Conservation (phyloP, 30 jellyfish, hydroid and myxozoan species). For the Catostylus mosaicus region DNA sequence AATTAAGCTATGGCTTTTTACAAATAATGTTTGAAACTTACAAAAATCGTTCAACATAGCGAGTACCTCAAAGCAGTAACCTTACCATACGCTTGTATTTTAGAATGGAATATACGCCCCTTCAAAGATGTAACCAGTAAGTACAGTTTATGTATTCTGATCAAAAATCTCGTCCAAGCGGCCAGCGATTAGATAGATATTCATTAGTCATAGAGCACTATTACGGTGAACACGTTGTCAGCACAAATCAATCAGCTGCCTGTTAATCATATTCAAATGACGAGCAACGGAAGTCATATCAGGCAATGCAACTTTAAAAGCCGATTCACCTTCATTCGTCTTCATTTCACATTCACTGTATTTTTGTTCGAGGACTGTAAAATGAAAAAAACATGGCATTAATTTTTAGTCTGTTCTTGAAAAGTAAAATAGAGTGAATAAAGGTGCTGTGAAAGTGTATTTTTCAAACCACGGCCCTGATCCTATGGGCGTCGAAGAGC, state of each 20-base stretch:
- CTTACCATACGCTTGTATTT: too few relatives aligned
- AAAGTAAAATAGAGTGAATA: not conserved
- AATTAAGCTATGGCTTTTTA: too few relatives aligned
- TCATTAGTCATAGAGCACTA: too few relatives aligned
- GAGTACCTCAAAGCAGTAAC: too few relatives aligned
- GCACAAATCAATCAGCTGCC: slow-evolving; percentile 38
- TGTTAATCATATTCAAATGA: slow-evolving; percentile 49
- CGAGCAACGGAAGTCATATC: slow-evolving; percentile 60
- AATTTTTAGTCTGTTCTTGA: not conserved
- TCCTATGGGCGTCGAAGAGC: not conserved
- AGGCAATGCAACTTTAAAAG: slow-evolving; percentile 46
- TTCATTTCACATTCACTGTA: slow-evolving; percentile 31
- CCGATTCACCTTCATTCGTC: slow-evolving; percentile 40
- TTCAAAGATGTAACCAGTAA: too few relatives aligned
- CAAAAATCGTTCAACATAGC: too few relatives aligned
- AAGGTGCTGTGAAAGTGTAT: not conserved
- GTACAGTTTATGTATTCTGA: too few relatives aligned
- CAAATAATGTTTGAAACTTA: too few relatives aligned
- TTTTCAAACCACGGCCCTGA: not conserved
- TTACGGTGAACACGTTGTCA: too few relatives aligned
- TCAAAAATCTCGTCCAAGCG: too few relatives aligned
- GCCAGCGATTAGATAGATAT: too few relatives aligned
- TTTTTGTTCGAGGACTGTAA: slow-evolving; percentile 41
- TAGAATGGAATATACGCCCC: too few relatives aligned
- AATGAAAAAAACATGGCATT: not conserved